phyloP scores from a whole-genome alignment of 2,888 invertebrate species.

The Iphiclides podalirius region DNA sequence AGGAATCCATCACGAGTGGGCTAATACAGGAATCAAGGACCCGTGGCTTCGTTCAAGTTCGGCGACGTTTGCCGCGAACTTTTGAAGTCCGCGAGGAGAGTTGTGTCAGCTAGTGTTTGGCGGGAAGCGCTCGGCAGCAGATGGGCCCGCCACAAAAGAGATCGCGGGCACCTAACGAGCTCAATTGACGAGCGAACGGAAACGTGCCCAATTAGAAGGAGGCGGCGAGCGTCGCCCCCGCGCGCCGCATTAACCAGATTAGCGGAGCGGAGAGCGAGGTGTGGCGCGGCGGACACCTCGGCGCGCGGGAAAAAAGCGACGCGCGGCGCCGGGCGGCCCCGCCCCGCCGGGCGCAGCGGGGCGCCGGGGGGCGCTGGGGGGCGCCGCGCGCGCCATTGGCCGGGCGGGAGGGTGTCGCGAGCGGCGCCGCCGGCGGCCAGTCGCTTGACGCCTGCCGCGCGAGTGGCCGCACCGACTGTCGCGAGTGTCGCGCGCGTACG shows the following conservation, averaged over 20 bases:
- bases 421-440: slow-evolving; percentile 78
- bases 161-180: slow-evolving; percentile 71
- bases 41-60: not conserved
- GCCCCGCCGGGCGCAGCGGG: slow-evolving; percentile 50
- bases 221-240: slow-evolving; percentile 66
- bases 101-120: slow-evolving; percentile 17
- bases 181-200: slow-evolving; percentile 78
- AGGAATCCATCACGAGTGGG: not conserved
- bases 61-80: slow-evolving; percentile 5
- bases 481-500: slow-evolving; percentile 48
- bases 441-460: slow-evolving; percentile 76
- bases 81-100: slow-evolving; percentile 1
- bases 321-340: slow-evolving; percentile 58
- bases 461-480: slow-evolving; percentile 52
- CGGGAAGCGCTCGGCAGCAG: slow-evolving; percentile 28
- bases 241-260: slow-evolving; percentile 72
- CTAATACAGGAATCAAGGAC: slow-evolving; percentile 1
- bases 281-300: slow-evolving; percentile 68
- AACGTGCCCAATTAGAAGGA: slow-evolving; percentile 79
- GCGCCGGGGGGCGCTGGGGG: slow-evolving; percentile 62
- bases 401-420: slow-evolving; percentile 77
- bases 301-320: slow-evolving; percentile 71
- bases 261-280: slow-evolving; percentile 52
- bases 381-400: slow-evolving; percentile 66
- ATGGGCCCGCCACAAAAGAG: slow-evolving; percentile 57